A percentile compares a stretch with the other conserved stretches of the same genome.
Evolutionary conservation across 2,113 vertebrate species (phyloP).

Genomic region (Pimephales promelas): DNA sequence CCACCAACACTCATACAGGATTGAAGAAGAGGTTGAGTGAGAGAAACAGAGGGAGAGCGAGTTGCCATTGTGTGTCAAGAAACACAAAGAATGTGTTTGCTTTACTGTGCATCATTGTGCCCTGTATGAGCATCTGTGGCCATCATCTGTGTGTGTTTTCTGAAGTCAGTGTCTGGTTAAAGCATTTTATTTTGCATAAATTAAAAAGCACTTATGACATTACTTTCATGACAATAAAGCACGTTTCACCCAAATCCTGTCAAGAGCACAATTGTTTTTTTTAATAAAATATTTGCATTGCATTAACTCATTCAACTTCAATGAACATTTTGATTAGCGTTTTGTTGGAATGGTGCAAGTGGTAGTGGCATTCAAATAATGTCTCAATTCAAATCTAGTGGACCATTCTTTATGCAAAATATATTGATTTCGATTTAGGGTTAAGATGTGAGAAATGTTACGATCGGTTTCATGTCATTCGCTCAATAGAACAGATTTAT

Average conservation of each 20-base stretch:
- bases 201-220: too few relatives aligned
- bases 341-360: not conserved
- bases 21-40: not conserved
- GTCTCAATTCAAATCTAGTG: not conserved
- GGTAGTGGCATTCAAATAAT: not conserved
- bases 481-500: too few relatives aligned
- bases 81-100: constrained; percentile 8
- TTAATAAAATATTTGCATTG: not conserved
- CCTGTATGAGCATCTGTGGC: not conserved
- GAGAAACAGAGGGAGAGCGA: not conserved
- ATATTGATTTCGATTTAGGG: not conserved
- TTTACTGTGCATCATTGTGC: not conserved
- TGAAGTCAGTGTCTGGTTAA: not conserved
- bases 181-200: not conserved
- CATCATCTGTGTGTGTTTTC: not conserved
- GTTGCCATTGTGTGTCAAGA: not conserved
- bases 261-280: not conserved
- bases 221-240: not conserved
- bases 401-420: not conserved
- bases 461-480: not conserved
- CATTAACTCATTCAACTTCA: not conserved
- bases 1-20: not conserved
- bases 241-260: not conserved
- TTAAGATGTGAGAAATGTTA: not conserved
- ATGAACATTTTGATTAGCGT: not conserved